These are phyloP conservation scores for Morpho deidamia DNA, from an alignment of 2,888 invertebrate genomes.

Conservation along the genomic window DNA sequence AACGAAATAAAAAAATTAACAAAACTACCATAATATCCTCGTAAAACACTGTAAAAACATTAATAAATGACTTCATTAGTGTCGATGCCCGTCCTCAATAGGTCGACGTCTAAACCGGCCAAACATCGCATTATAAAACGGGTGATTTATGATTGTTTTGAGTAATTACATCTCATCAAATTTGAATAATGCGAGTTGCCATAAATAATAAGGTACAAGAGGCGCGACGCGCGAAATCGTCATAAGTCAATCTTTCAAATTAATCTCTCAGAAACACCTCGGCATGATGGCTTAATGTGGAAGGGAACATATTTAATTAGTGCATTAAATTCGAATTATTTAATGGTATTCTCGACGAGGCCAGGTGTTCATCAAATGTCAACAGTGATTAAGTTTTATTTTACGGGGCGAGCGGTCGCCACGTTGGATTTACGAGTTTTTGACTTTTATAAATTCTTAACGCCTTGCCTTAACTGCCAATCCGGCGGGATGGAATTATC, in stretches of 20 bases:
- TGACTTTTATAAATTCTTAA: constrained; percentile 70
- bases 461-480: constrained; percentile 67
- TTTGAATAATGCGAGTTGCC: constrained; percentile 72
- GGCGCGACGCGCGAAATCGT: constrained; percentile 57
- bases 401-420: constrained; percentile 43
- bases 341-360: constrained; percentile 49
- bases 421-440: constrained; percentile 63
- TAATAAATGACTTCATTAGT: constrained; percentile 60
- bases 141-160: constrained; percentile 74
- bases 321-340: constrained; percentile 72
- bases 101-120: constrained; percentile 56
- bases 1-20: neutral
- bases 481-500: constrained; percentile 61
- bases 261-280: constrained; percentile 63
- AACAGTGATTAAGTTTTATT: constrained; percentile 73
- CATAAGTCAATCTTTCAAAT: constrained; percentile 70
- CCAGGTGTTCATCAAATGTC: constrained; percentile 75
- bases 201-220: constrained; percentile 58
- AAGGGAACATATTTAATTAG: constrained; percentile 72
- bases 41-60: constrained; percentile 52
- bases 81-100: constrained; percentile 34
- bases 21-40: constrained; percentile 42
- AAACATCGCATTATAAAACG: constrained; percentile 59
- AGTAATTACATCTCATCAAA: constrained; percentile 76
- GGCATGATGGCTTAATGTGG: constrained; percentile 66